Conservation (phyloP, 2,797 vertebrate genomes). For the Trichosurus vulpecula region DNA sequence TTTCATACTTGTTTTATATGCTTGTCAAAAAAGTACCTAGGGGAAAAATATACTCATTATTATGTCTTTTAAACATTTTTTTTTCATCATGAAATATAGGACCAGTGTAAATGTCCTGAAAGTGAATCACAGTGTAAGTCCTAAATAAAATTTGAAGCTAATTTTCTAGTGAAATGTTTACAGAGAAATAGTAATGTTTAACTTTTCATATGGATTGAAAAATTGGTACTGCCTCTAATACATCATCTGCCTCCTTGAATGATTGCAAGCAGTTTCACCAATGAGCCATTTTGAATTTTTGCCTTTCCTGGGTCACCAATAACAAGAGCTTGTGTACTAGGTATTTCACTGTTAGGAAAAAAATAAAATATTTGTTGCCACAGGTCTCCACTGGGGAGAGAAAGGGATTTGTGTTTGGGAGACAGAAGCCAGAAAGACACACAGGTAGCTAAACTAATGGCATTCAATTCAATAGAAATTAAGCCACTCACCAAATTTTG, state of each 20-base stretch:
- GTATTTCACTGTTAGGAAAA: neutral
- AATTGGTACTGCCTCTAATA: neutral
- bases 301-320: neutral
- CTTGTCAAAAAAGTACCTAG: conserved; percentile 45
- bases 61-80: conserved; percentile 55
- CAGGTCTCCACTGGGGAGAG: neutral
- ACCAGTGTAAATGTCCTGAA: conserved; percentile 20
- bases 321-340: neutral
- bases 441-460: neutral
- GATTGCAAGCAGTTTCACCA: neutral
- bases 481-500: no score
- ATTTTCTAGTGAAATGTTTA: conserved; percentile 38
- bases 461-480: no score
- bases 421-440: neutral
- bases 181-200: neutral
- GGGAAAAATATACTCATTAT: conserved; percentile 50
- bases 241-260: neutral
- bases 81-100: neutral
- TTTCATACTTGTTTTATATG: conserved; percentile 45
- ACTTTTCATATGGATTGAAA: neutral
- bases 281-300: neutral
- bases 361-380: neutral
- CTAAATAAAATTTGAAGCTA: conserved; percentile 33
- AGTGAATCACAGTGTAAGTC: conserved; percentile 2
- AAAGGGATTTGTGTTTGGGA: no score